Conservation (phyloP, 1,140 invertebrate genomes). For the Mya arenaria region DNA sequence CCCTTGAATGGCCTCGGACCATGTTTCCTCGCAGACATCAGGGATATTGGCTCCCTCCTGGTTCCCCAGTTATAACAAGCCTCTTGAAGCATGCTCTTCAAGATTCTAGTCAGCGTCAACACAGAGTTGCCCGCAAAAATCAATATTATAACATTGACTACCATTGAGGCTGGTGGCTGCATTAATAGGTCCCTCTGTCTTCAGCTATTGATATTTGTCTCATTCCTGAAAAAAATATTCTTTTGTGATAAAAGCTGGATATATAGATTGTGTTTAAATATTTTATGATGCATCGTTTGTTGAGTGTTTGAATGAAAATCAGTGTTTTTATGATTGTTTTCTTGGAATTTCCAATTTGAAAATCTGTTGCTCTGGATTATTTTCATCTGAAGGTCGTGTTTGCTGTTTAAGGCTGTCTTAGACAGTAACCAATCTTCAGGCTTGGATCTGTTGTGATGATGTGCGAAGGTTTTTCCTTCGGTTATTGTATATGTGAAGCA, state of each 20-base stretch:
- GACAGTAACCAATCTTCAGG: no score
- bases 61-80: constrained; percentile 50
- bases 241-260: constrained; percentile 35
- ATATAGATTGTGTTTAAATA: constrained; percentile 16
- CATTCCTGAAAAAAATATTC: constrained; percentile 54
- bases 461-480: no score
- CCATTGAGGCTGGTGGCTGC: constrained; percentile 14
- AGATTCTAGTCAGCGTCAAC: constrained; percentile 39
- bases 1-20: constrained; percentile 16
- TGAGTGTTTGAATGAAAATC: constrained; percentile 19
- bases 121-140: constrained; percentile 51
- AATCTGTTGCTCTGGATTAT: no score
- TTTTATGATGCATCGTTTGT: constrained; percentile 2
- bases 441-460: no score
- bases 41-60: constrained; percentile 34
- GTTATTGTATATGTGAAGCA: no score
- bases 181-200: constrained; percentile 42
- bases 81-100: constrained; percentile 50
- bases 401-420: no score
- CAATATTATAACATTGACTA: constrained; percentile 51
- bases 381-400: no score
- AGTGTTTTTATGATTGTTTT: no score
- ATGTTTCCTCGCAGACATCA: constrained; percentile 35
- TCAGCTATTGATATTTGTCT: constrained; percentile 48
- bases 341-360: no score